Base-by-base conservation (phyloP, 2,113 vertebrate genomes). In the Atrichornis clamosus region DNA sequence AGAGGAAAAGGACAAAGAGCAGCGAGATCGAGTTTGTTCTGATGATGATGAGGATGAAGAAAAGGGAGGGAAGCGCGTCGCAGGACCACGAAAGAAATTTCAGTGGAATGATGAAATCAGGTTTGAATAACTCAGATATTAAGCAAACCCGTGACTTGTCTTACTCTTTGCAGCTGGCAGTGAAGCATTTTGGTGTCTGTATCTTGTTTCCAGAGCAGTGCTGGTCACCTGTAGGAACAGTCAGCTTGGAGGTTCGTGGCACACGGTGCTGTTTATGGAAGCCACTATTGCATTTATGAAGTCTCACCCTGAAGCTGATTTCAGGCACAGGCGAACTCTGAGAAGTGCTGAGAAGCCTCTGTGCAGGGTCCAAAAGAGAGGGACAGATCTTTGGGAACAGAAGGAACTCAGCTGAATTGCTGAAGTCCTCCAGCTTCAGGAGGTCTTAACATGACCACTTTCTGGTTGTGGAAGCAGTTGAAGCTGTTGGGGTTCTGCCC, bases 31-130 rank as follows among this genome's bases (percentile, higher is more conserved):
- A 42, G 95, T 96, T 83, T 98, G 98, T 56, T 98, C 98, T 15
- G 98, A 99, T 55, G 99, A 99, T 10, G 97, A 98, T 0, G 98
- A 98, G 15, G 99, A 99, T 69, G 99, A 99, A 47, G 99, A 99
- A 58, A 98, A 97, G 91, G 97, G 97, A 81, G 98, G 98, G 73
- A 99, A 98, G 93, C 98, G 98, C 2, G 59, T 98, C 7, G 93
- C 96, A 80, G 98, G 98, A 41, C 99, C 99, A 0, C 98, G 98
- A 68, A 99, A 99, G 97, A 98, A 99, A 85, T 99, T 99, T 96
- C 98, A 98, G 52, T 99, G 99, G 99, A 99, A 98, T 50, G 98
- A 99, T 27, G 99, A 99, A 90, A 99, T 99, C 98, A 99, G 99
- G 99, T 99, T 96, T 96, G 98, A 75, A 42, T 75, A 39, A 35